Percentiles rank a stretch among this genome's conserved stretches.
phyloP scores from a whole-genome alignment of 1,140 invertebrate species.

The Drosophila nasuta region DNA sequence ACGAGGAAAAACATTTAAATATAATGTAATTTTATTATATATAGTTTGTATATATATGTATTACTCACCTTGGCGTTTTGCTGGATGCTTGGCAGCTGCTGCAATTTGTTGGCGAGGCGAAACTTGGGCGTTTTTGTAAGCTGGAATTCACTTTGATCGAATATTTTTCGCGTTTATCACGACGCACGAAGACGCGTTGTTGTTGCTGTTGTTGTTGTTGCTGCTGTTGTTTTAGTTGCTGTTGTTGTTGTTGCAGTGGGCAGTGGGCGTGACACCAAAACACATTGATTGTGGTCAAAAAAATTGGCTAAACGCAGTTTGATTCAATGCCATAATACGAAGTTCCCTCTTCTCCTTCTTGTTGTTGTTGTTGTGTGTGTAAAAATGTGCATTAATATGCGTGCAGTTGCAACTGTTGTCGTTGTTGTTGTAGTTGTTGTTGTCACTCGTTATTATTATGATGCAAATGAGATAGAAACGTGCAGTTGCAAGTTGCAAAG shows the following conservation, averaged over 20 bases:
- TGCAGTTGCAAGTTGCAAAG: slow-evolving; percentile 41
- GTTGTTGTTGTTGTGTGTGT: slow-evolving; percentile 1
- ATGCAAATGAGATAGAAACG: slow-evolving; percentile 20
- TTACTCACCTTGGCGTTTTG: slow-evolving; percentile 63
- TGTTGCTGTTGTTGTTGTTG: slow-evolving; percentile 16
- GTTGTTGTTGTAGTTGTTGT: slow-evolving; percentile 16
- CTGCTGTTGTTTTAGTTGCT: slow-evolving; percentile 9
- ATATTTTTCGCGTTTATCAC: slow-evolving; percentile 23
- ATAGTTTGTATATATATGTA: slow-evolving; percentile 8
- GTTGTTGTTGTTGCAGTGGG: slow-evolving; percentile 39
- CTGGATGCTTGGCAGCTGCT: slow-evolving; percentile 62
- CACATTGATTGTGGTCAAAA: slow-evolving; percentile 47
- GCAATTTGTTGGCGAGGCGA: slow-evolving; percentile 15
- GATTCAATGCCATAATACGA: slow-evolving; percentile 80
- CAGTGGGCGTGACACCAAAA: slow-evolving; percentile 52
- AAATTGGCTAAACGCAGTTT: slow-evolving; percentile 51
- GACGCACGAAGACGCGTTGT: slow-evolving; percentile 34
- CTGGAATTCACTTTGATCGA: slow-evolving; percentile 21
- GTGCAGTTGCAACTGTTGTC: slow-evolving; percentile 32
- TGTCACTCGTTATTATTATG: slow-evolving; percentile 14
- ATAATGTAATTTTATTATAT: neutral
- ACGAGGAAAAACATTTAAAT: slow-evolving; percentile 8
- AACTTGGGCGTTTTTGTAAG: slow-evolving; percentile 11
- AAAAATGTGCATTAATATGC: slow-evolving; percentile 1
- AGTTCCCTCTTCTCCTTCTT: slow-evolving; percentile 39